phyloP scores from a whole-genome alignment of 2,888 invertebrate genomes.

The Helicoverpa assulta region DNA sequence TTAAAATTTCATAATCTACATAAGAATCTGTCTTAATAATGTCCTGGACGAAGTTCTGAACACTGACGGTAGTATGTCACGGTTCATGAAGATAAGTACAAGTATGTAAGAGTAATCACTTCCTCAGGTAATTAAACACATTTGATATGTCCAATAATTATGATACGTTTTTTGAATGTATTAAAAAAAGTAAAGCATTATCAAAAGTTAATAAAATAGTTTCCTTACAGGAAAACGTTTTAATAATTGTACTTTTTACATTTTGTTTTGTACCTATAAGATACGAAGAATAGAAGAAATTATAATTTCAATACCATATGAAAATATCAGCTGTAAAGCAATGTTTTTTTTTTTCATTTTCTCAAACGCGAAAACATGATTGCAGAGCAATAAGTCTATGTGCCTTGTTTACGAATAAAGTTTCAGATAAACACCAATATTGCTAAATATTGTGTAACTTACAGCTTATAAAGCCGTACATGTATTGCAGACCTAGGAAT shows the following conservation, averaged over 20 bases:
- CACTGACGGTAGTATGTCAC: too few species aligned
- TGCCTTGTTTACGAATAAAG: background rate
- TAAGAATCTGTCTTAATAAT: background rate
- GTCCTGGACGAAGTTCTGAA: too few species aligned
- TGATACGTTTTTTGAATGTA: background rate
- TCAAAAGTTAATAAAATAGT: background rate
- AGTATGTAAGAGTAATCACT: too few species aligned
- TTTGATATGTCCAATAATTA: too few species aligned
- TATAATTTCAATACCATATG: too few species aligned
- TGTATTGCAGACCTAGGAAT: slow-evolving; percentile 60
- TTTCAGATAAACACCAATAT: slow-evolving; percentile 14
- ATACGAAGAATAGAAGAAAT: too few species aligned
- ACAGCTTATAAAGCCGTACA: slow-evolving; percentile 56
- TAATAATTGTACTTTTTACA: too few species aligned
- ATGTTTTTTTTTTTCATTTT: background rate
- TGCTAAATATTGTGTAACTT: slow-evolving; percentile 53
- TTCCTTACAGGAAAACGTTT: too few species aligned
- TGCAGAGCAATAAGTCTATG: background rate
- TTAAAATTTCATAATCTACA: slow-evolving; percentile 5
- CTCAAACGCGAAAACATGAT: background rate
- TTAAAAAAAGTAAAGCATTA: background rate
- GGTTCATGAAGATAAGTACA: too few species aligned
- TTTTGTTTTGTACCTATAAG: too few species aligned
- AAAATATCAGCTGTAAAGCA: background rate
- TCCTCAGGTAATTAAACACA: background rate